phyloP scores from a whole-genome alignment of 2,888 invertebrate genomes.

The Anticlea derivata region DNA sequence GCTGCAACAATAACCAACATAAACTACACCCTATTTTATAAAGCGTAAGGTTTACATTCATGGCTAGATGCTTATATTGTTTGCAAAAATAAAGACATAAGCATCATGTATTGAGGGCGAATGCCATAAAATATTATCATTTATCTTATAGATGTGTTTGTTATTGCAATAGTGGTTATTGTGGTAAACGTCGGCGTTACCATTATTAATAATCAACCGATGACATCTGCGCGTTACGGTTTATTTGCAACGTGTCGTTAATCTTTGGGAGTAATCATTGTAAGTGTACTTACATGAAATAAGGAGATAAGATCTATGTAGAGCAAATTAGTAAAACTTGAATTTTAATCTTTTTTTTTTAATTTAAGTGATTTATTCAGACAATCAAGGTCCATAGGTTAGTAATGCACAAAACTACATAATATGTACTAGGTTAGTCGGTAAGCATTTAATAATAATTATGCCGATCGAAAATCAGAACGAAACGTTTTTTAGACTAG shows the following conservation, averaged over 20 bases:
- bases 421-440: too few relatives aligned
- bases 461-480: too few relatives aligned
- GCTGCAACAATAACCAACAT: conserved; percentile 28
- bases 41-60: conserved; percentile 33
- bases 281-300: conserved; percentile 46
- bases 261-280: conserved; percentile 40
- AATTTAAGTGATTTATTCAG: too few relatives aligned
- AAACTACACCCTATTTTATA: conserved; percentile 28
- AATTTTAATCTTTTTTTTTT: too few relatives aligned
- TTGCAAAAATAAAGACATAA: conserved; percentile 74
- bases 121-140: conserved; percentile 79
- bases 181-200: conserved; percentile 78
- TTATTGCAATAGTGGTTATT: conserved; percentile 73
- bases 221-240: conserved; percentile 71
- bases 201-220: conserved; percentile 70
- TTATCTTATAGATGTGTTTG: conserved; percentile 78
- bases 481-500: background rate
- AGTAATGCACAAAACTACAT: too few relatives aligned
- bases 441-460: too few relatives aligned
- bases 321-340: background rate
- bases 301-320: conserved; percentile 24
- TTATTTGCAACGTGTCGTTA: conserved; percentile 52
- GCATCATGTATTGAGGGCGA: conserved; percentile 71
- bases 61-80: conserved; percentile 41
- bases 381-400: too few relatives aligned